phyloP scores from a whole-genome alignment of 2,888 invertebrate species.

The Gymnosoma rotundatum region DNA sequence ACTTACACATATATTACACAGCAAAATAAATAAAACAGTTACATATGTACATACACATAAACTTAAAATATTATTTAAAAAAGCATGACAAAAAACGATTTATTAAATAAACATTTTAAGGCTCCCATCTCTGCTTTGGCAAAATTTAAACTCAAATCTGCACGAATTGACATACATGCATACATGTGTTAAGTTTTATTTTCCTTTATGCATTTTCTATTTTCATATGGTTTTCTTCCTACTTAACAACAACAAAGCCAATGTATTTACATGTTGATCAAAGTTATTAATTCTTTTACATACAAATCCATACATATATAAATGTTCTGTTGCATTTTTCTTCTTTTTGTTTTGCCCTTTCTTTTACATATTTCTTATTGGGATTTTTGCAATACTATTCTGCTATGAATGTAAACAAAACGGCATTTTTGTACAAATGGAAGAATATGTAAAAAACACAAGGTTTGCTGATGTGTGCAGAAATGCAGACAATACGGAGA shows the following conservation, averaged over 20 bases:
- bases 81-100: too few relatives aligned
- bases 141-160: neutral
- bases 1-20: too few relatives aligned
- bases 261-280: conserved; percentile 54
- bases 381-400: neutral
- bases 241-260: conserved; percentile 10
- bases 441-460: conserved; percentile 10
- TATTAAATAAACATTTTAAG: neutral
- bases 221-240: neutral
- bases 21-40: too few relatives aligned
- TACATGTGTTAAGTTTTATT: neutral
- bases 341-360: neutral
- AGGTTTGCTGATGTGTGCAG: conserved; percentile 60
- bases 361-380: neutral
- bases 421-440: conserved; percentile 16
- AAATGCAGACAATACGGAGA: conserved; percentile 69
- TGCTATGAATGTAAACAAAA: neutral
- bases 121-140: neutral
- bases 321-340: neutral
- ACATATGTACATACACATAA: too few relatives aligned
- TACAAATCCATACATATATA: too few relatives aligned
- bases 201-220: neutral
- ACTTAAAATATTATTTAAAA: too few relatives aligned
- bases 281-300: conserved; percentile 6
- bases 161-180: neutral